A percentile compares a stretch with the other conserved stretches of the same genome.
phyloP scores from a whole-genome alignment of 2,113 vertebrate genomes.

The Ceratotherium simum region DNA sequence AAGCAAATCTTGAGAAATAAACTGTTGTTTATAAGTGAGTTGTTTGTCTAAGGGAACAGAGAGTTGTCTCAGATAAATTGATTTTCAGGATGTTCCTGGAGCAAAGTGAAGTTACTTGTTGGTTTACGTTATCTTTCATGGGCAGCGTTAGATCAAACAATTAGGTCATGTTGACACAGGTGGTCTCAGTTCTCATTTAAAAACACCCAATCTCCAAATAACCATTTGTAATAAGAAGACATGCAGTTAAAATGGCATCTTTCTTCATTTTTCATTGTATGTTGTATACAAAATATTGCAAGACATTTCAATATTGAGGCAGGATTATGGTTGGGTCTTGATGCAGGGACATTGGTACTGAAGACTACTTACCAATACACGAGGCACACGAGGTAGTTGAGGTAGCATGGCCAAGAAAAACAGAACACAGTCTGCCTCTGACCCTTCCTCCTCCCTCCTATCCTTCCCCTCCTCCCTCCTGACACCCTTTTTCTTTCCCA shows the following conservation, averaged over 20 bases:
- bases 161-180: background rate
- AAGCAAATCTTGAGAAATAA: background rate
- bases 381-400: fast-evolving
- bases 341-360: too few relatives aligned
- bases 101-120: too few relatives aligned
- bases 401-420: background rate
- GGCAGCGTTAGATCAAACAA: background rate
- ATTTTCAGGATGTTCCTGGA: background rate
- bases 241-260: too few relatives aligned
- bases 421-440: too few relatives aligned
- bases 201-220: background rate
- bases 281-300: fast-evolving
- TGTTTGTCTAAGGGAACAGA: too few relatives aligned
- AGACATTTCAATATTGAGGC: fast-evolving
- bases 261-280: background rate
- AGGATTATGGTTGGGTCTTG: too few relatives aligned
- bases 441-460: background rate
- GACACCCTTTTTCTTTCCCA: background rate
- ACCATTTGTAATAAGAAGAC: background rate
- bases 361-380: background rate
- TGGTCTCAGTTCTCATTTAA: background rate
- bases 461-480: background rate
- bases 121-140: fast-evolving
- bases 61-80: background rate
- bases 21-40: background rate